phyloP scores from a whole-genome alignment of 2,888 invertebrate species.

The Lasioglossum villosulum region DNA sequence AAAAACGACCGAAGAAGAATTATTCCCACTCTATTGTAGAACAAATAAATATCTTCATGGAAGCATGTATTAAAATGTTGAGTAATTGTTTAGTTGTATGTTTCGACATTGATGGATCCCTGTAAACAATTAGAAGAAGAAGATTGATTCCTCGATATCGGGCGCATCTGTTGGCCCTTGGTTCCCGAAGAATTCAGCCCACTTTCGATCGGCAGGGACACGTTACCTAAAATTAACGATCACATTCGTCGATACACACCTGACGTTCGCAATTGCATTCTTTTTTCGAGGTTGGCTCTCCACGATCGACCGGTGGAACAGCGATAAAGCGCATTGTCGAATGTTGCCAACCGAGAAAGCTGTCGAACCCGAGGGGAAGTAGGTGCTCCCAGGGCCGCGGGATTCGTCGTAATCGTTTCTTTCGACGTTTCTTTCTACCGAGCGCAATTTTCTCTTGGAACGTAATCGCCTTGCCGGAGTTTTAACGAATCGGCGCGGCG shows the following conservation, averaged over 20 bases:
- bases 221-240: conserved; percentile 45
- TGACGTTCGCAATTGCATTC: conserved; percentile 54
- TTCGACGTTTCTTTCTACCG: conserved; percentile 44
- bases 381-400: conserved; percentile 33
- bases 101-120: neutral
- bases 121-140: neutral
- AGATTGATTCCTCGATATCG: conserved; percentile 13
- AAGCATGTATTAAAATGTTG: neutral
- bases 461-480: conserved; percentile 35
- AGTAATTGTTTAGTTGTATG: no score
- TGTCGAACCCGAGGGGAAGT: neutral
- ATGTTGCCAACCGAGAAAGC: conserved; percentile 15
- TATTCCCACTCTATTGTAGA: neutral
- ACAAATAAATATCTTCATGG: neutral
- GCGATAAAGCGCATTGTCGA: conserved; percentile 64
- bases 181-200: conserved; percentile 17
- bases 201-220: conserved; percentile 23
- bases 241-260: conserved; percentile 46
- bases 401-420: conserved; percentile 42
- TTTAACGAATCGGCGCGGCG: conserved; percentile 36
- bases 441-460: conserved; percentile 28
- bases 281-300: conserved; percentile 12
- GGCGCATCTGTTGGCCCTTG: neutral
- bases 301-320: conserved; percentile 38
- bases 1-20: neutral